These are phyloP conservation scores for Pammene fasciana DNA, from an alignment of 2,888 invertebrate genomes.

Conservation along the genomic window DNA sequence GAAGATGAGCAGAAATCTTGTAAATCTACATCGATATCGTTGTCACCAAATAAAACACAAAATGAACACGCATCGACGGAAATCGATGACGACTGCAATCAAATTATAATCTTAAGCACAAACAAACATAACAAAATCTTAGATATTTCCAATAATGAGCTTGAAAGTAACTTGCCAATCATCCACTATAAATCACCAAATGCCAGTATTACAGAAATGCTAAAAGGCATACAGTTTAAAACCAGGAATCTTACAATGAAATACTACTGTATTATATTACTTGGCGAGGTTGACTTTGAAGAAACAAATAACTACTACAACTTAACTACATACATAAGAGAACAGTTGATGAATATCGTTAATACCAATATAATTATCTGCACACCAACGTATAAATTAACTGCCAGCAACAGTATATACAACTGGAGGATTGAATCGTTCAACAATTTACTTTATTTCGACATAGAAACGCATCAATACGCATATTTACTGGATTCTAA, in stretches of 20 bases:
- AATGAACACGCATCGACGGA: background rate
- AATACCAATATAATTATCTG: conserved; percentile 9
- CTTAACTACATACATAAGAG: background rate
- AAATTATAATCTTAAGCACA: background rate
- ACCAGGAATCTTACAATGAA: conserved; percentile 3
- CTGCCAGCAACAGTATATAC: background rate
- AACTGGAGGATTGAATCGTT: conserved; percentile 9
- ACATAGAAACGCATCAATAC: conserved; percentile 5
- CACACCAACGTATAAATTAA: conserved; percentile 13
- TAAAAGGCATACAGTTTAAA: conserved; percentile 8
- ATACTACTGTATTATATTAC: conserved; percentile 4
- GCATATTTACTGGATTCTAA: conserved; percentile 11
- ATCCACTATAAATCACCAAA: background rate
- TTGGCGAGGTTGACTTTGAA: conserved; percentile 13
- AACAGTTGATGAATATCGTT: background rate
- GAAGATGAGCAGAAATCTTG: background rate
- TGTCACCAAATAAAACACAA: background rate
- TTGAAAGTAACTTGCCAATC: background rate
- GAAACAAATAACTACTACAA: conserved; percentile 6
- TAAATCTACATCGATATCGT: background rate
- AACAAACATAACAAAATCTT: background rate
- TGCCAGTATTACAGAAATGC: background rate
- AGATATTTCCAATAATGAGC: background rate
- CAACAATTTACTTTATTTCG: conserved; percentile 2
- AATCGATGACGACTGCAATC: background rate